Evolutionary conservation across 2,113 vertebrate genomes (phyloP).

Genomic region (Glaucomys volans): DNA sequence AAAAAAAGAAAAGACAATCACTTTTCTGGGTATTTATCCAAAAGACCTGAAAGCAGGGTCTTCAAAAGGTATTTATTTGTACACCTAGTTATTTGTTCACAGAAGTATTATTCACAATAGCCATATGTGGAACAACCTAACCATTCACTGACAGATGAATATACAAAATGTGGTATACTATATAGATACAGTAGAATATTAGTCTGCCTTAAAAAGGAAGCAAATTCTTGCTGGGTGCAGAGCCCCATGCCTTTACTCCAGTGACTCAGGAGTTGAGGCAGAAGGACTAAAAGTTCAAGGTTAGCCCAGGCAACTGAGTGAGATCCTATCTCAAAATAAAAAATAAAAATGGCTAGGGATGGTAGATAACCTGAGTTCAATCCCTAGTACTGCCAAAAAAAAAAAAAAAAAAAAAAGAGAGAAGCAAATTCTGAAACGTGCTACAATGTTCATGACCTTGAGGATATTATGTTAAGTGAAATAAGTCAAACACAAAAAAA

Average conservation of each 20-base stretch:
- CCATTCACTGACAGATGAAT: not conserved
- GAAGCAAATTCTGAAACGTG: not conserved
- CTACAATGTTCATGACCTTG: not conserved
- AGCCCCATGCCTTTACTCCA: no score
- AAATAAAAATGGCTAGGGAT: no score
- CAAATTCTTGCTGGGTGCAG: not conserved
- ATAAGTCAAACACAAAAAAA: not conserved
- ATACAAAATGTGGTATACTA: not conserved
- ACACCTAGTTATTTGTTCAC: not conserved
- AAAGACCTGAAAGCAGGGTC: not conserved
- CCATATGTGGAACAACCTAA: not conserved
- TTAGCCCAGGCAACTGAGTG: no score
- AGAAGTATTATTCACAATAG: not conserved
- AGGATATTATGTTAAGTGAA: constrained; percentile 4
- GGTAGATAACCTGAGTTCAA: no score
- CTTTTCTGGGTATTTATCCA: not conserved
- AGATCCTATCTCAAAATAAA: no score
- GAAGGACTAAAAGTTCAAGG: no score
- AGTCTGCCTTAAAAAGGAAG: not conserved
- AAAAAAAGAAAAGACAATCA: constrained; percentile 37
- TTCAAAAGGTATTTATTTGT: not conserved
- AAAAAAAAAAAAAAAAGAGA: no score
- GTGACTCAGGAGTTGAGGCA: no score
- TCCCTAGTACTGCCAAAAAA: no score
- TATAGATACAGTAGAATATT: not conserved